Evolutionary conservation across 2,113 vertebrate species (phyloP), one percentile per base, ranked within the genome.

Genomic region (Rhodinocichla rosea): DNA sequence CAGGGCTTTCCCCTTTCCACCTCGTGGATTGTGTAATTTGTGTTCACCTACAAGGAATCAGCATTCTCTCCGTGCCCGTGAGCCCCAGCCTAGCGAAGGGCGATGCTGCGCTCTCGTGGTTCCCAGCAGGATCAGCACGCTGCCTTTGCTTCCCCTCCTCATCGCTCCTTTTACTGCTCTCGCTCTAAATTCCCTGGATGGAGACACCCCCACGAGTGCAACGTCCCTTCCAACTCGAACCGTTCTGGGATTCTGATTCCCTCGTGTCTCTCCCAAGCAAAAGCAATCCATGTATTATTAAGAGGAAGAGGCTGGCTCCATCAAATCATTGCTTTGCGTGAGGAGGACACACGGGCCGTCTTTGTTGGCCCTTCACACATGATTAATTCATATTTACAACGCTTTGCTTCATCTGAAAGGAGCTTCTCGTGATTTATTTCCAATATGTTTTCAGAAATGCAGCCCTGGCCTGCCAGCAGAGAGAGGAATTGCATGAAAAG

Each of bases 41-140:
- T 1, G 30, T 4, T 23, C 24, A 30, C 10, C 19, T 21, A 2
- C 11, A 1, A 13, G 60, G 24, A 13, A 7, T n/a, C 7, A 0
- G 55, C 1, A 4, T 1, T 26, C 39, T 2, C 7, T 62, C 37
- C 0, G 27, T 3, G 35, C 24, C 50, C 30, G 57, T 1, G 37
- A 5, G 3, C 39, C 1, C 0, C 35, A 15, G 44, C 18, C 5
- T 17, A 22, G 60, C 16, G 53, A 30, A 60, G 79, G 21, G 63
- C 79, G 33, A 90, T 55, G 79, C 87, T 90, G 71, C 63, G 1
- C 79, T 76, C 79, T 47, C 21, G 47, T 62, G 87, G 24, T 1
- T 2, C 6, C 12, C 10, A 4, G 62, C 55, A n/a, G 70, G 6
- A 62, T 1, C 13, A 2, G 4, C 69, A 23, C 3, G 2, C 33